Evolutionary conservation across 2,888 invertebrate genomes (phyloP), one percentile per base, ranked within the genome.

Genomic region (Strigamia transsilvanica): DNA sequence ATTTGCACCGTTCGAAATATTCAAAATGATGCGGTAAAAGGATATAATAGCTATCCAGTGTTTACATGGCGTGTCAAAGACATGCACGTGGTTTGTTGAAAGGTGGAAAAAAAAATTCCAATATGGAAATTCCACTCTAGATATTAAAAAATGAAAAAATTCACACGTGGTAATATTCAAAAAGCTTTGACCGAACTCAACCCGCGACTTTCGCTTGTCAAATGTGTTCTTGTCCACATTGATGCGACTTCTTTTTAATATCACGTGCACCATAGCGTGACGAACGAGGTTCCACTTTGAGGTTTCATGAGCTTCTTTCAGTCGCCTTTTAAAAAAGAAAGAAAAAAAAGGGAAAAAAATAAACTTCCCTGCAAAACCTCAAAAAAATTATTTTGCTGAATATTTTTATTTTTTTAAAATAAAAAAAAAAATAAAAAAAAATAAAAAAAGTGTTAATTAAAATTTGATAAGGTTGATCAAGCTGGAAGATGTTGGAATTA

Each of bases 241-340:
- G 73, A 73, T 73, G 73, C 73, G 32, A 73, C 73, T 73, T 32
- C 73, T 73, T 73, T 73, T 73, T 73, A 73, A 73, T 73, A 73
- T 73, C 32, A 73, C 73, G 73, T 32, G 12, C 73, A 73, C 32
- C 32, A 73, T n/a, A 73, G 27, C 73, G 73, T 12, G 73, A 73
- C 73, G 73, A 73, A 73, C 73, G 73, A 73, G 73, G 73, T 73
- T 73, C 73, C 73, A 73, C 73, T 73, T 56, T n/a, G 18, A 56
- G 56, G 21, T 56, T 73, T 73, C 73, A 73, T 73, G 73, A 27
- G 73, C 73, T 32, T 27, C 27, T 27, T 27, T 73, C 73, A 32
- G 23, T 61, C 61, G 13, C 23, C 10, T 21, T 61, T 61, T 61
- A 61, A 23, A 61, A 61, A 61, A 61, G 7, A 61, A 61, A 61